These are phyloP conservation scores for Varanus komodoensis DNA, from an alignment of 2,113 vertebrate species.

Conservation along the genomic window DNA sequence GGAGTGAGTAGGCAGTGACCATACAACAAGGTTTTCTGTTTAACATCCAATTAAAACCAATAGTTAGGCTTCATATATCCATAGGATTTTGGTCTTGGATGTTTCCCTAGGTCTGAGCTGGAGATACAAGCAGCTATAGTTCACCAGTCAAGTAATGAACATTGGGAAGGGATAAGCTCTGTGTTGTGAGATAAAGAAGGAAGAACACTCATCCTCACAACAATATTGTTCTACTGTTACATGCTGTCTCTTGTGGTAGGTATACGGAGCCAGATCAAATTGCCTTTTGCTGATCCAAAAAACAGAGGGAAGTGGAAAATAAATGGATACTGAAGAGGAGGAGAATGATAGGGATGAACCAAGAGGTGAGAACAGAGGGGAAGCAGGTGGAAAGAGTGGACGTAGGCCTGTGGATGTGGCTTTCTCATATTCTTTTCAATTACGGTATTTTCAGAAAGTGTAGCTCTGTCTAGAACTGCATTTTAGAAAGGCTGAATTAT, in stretches of 20 bases:
- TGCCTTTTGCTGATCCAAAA: neutral
- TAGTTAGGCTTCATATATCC: neutral
- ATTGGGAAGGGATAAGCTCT: neutral
- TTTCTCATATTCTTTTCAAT: neutral
- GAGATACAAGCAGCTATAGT: neutral
- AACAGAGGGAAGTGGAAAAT: neutral
- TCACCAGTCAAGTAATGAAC: neutral
- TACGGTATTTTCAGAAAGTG: neutral
- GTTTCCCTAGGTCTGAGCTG: neutral
- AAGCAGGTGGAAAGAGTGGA: neutral
- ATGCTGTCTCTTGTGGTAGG: neutral
- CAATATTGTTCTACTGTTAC: too few species aligned
- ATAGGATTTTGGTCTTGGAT: neutral
- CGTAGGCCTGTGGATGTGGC: neutral
- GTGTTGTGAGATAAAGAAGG: neutral
- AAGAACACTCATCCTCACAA: neutral
- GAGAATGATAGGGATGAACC: neutral
- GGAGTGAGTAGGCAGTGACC: neutral
- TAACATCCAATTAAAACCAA: neutral
- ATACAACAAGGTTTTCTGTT: neutral
- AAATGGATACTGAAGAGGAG: neutral
- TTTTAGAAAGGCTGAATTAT: neutral
- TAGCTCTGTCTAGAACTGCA: neutral
- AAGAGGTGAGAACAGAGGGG: neutral
- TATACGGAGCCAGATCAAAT: neutral